Percentiles rank a stretch among this genome's conserved stretches.
Conservation (phyloP, 2,888 invertebrate species). For the Phorcus lineatus region DNA sequence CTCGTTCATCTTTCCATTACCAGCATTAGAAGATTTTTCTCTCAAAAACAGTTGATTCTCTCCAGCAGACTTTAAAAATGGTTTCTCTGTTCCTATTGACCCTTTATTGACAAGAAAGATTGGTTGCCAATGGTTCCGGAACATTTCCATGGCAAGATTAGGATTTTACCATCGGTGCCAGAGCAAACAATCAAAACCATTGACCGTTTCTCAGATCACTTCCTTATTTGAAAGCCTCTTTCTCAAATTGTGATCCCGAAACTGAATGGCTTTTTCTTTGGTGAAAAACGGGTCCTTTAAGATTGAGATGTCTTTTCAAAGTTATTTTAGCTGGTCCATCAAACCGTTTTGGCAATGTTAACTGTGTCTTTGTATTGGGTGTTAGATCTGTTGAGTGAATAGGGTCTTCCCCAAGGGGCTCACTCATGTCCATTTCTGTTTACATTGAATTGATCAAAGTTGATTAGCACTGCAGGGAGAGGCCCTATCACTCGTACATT, state of each 20-base stretch:
- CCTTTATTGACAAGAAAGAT: not conserved
- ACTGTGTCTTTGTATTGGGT: not conserved
- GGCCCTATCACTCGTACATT: not conserved
- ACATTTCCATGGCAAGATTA: not conserved
- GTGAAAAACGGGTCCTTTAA: not conserved
- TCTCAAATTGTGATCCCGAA: too few relatives aligned
- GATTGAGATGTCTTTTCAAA: not conserved
- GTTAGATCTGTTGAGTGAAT: not conserved
- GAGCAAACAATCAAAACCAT: not conserved
- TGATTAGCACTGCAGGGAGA: not conserved
- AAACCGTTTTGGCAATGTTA: not conserved
- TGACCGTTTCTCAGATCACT: not conserved
- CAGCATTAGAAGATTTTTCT: not conserved
- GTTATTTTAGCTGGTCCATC: not conserved
- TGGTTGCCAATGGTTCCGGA: not conserved
- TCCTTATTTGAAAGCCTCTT: not conserved
- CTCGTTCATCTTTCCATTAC: too few relatives aligned
- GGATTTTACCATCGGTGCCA: not conserved
- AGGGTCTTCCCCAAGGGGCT: slow-evolving; percentile 7
- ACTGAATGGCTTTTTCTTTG: not conserved
- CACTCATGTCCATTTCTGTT: slow-evolving; percentile 12
- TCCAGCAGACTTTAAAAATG: not conserved
- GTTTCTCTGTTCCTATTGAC: not conserved
- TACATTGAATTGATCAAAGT: slow-evolving; percentile 15
- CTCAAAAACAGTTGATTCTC: not conserved